Conservation (phyloP, 2,888 invertebrate species). For the Orthosia incerta region DNA sequence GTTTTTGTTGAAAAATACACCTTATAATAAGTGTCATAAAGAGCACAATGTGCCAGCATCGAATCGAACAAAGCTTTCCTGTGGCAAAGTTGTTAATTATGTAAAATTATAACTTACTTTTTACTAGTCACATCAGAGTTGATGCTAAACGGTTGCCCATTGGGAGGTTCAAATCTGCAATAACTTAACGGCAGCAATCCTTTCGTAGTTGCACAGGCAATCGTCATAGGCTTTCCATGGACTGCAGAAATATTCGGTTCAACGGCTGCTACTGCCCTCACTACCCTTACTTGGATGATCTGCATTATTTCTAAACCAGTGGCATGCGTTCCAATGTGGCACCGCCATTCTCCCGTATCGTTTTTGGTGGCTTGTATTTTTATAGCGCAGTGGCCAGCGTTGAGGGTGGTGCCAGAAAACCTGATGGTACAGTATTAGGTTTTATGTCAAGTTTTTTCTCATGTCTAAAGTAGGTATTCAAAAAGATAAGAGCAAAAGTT, state of each 20-base stretch:
- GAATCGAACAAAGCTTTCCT: neutral
- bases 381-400: slow-evolving; percentile 82
- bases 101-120: slow-evolving; percentile 74
- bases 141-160: slow-evolving; percentile 85
- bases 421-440: slow-evolving; percentile 64
- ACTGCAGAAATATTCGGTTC: slow-evolving; percentile 75
- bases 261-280: slow-evolving; percentile 81
- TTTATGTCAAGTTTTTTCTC: neutral
- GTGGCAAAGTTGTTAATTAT: rapidly evolving
- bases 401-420: slow-evolving; percentile 80
- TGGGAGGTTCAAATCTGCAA: slow-evolving; percentile 88
- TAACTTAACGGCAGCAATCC: slow-evolving; percentile 82
- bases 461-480: neutral
- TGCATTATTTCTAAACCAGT: slow-evolving; percentile 80
- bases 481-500: neutral
- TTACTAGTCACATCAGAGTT: slow-evolving; percentile 78
- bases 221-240: slow-evolving; percentile 78
- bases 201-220: slow-evolving; percentile 84
- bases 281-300: slow-evolving; percentile 79
- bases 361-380: slow-evolving; percentile 73
- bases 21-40: neutral
- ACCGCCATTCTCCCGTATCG: slow-evolving; percentile 87
- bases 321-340: slow-evolving; percentile 83
- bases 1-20: neutral
- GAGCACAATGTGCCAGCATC: neutral